phyloP scores from a whole-genome alignment of 2,113 vertebrate species.

The Trogon melanurus region DNA sequence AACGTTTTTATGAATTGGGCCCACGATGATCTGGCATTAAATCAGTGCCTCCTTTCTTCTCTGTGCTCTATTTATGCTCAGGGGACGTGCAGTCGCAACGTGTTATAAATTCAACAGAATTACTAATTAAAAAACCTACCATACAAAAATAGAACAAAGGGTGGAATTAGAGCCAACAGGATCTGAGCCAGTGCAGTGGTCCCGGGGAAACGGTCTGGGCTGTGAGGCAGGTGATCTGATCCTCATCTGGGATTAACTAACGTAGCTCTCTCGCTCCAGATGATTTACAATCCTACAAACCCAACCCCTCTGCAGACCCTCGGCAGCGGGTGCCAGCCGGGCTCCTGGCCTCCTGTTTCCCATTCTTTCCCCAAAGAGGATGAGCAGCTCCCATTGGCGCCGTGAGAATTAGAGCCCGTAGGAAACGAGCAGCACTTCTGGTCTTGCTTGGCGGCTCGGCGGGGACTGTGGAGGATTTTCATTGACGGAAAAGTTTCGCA shows the following conservation, averaged over 20 bases:
- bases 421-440: neutral
- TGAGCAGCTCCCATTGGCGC: neutral
- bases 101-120: constrained; percentile 66
- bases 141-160: constrained; percentile 61
- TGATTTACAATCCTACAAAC: constrained; percentile 32
- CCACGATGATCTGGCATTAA: constrained; percentile 30
- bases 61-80: constrained; percentile 39
- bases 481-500: rapidly evolving
- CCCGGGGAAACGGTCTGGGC: constrained; percentile 13
- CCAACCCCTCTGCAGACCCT: neutral
- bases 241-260: constrained; percentile 66
- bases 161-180: constrained; percentile 55
- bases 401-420: neutral
- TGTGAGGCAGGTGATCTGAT: constrained; percentile 61
- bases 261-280: neutral
- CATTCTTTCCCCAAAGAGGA: neutral
- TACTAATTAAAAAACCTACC: constrained; percentile 65
- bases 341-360: constrained; percentile 28
- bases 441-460: neutral
- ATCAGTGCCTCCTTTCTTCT: constrained; percentile 51
- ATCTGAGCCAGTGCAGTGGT: constrained; percentile 54
- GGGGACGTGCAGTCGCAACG: neutral
- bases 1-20: constrained; percentile 52
- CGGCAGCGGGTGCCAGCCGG: neutral
- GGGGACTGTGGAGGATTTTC: neutral